Percentiles rank a stretch among this genome's conserved stretches.
These are phyloP conservation scores for Lasioglossum leucozonium DNA, from an alignment of 2,888 invertebrate genomes.

Conservation along the genomic window DNA sequence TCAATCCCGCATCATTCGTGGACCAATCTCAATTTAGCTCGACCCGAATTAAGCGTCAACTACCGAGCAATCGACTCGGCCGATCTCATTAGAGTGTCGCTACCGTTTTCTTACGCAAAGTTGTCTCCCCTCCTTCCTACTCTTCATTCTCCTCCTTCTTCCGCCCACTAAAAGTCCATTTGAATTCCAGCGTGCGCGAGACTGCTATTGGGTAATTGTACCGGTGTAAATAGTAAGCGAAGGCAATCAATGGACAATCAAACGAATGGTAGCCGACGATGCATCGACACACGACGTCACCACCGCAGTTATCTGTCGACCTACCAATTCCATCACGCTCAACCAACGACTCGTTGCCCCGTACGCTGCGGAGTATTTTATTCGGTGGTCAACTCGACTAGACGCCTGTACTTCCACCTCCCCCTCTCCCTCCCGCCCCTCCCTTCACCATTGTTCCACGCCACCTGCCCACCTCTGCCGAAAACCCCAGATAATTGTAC, in stretches of 20 bases:
- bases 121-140: neutral
- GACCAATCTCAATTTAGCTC: neutral
- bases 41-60: neutral
- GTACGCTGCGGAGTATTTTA: conserved; percentile 67
- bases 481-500: conserved; percentile 44
- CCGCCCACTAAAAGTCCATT: neutral
- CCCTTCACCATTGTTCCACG: too few species aligned
- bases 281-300: conserved; percentile 58
- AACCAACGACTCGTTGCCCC: conserved; percentile 59
- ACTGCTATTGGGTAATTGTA: conserved; percentile 60
- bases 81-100: neutral
- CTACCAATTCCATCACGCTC: conserved; percentile 73
- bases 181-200: conserved; percentile 19
- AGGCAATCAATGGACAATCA: conserved; percentile 73
- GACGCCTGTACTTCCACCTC: conserved; percentile 1
- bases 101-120: neutral
- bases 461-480: neutral
- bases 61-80: neutral
- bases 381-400: conserved; percentile 53
- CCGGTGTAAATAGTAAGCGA: conserved; percentile 71
- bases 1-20: neutral
- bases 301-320: conserved; percentile 68
- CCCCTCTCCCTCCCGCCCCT: neutral
- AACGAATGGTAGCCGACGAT: conserved; percentile 56
- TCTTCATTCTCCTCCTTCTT: too few species aligned